Evolutionary conservation across 2,888 invertebrate genomes (phyloP).

Genomic region (Colletes collaris): DNA sequence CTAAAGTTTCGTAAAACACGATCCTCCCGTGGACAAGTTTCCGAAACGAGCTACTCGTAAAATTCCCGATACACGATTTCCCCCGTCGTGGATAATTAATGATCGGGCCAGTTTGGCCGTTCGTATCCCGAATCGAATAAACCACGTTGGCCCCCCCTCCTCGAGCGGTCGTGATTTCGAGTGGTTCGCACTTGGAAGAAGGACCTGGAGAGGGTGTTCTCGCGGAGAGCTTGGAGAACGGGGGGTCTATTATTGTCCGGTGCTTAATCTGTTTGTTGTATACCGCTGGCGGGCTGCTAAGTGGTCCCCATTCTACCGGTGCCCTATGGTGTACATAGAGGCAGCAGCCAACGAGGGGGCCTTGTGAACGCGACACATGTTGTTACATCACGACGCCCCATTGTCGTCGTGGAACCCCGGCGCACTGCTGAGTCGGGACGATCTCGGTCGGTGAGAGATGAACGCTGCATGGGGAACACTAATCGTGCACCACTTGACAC

Average conservation of each 20-base stretch:
- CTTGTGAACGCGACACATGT: constrained; percentile 81
- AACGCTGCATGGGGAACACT: constrained; percentile 70
- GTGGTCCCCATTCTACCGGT: constrained; percentile 79
- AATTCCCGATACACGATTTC: not conserved
- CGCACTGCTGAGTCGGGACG: constrained; percentile 53
- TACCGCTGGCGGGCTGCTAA: constrained; percentile 80
- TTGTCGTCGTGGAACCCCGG: constrained; percentile 71
- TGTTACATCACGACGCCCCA: constrained; percentile 79
- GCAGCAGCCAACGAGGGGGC: constrained; percentile 54
- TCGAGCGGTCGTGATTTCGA: constrained; percentile 63
- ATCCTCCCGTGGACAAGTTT: constrained; percentile 5
- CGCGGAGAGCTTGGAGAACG: constrained; percentile 46
- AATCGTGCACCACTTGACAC: constrained; percentile 80
- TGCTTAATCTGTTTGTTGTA: constrained; percentile 82
- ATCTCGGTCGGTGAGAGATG: constrained; percentile 62
- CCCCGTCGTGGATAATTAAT: constrained; percentile 28
- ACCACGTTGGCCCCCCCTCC: not conserved
- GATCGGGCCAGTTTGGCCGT: constrained; percentile 33
- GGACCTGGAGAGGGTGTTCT: constrained; percentile 47
- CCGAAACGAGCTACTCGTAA: not conserved
- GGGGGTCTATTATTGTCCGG: constrained; percentile 75
- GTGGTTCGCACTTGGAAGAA: constrained; percentile 49
- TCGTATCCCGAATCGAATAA: constrained; percentile 34
- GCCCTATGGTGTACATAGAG: constrained; percentile 62
- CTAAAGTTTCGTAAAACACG: not conserved